Percentiles rank a stretch among this genome's conserved stretches.
Evolutionary conservation across 2,113 vertebrate genomes (phyloP).

Genomic region (Sorex fumeus): DNA sequence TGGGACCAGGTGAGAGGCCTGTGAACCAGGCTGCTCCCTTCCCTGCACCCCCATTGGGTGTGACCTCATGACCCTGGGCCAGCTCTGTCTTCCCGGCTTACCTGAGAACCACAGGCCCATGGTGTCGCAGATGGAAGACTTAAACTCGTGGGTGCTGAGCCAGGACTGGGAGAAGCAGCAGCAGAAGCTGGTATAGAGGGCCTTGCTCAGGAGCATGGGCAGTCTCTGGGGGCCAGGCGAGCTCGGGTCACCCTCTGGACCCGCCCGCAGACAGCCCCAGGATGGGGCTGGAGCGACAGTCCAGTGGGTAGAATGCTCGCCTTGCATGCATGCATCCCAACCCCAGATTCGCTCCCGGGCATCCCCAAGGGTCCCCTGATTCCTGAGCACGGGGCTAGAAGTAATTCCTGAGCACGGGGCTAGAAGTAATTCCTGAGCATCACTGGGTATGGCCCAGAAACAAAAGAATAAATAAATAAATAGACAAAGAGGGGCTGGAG

Average conservation of each 20-base stretch:
- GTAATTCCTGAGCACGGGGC: no score
- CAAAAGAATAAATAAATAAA: no score
- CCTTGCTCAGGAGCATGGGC: constrained; percentile 84
- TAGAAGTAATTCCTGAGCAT: no score
- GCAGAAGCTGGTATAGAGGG: constrained; percentile 85
- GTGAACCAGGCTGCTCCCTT: no score
- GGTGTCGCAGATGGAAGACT: constrained; percentile 84
- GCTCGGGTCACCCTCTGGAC: not conserved
- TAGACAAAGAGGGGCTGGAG: no score
- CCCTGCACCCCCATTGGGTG: no score
- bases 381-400: no score
- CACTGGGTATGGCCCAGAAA: no score
- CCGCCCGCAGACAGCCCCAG: not conserved
- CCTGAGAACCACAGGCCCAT: constrained; percentile 85
- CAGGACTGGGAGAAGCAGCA: constrained; percentile 85
- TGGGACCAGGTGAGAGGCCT: no score
- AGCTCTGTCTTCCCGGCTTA: constrained; percentile 16
- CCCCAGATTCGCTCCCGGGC: no score
- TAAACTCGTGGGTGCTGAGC: constrained; percentile 84
- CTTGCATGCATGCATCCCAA: not conserved
- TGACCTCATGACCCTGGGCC: no score
- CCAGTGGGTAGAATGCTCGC: not conserved
- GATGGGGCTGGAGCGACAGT: not conserved
- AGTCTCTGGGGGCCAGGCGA: constrained; percentile 57
- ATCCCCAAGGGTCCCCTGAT: no score